phyloP scores from a whole-genome alignment of 2,113 vertebrate genomes.

The Cryptomyrus ogoouensis region DNA sequence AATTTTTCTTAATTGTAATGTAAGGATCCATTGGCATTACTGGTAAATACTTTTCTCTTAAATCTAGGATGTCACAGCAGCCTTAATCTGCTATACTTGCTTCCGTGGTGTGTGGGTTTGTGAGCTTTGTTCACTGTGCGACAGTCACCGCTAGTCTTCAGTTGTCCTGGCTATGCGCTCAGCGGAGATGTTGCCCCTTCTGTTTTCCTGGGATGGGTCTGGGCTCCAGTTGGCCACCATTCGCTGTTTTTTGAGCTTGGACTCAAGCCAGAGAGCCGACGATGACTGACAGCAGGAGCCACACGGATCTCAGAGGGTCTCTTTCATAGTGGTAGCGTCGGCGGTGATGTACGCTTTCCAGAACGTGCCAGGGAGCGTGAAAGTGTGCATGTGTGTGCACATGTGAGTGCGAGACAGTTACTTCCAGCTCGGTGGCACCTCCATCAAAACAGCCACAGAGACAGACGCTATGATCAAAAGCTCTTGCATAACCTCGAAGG shows the following conservation, averaged over 20 bases:
- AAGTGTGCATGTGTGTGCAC: background rate
- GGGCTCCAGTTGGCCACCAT: background rate
- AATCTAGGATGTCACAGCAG: background rate
- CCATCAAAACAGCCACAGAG: background rate
- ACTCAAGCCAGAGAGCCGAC: background rate
- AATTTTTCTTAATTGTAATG: background rate
- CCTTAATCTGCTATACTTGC: background rate
- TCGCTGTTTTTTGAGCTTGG: background rate
- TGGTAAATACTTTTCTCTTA: background rate
- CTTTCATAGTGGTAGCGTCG: background rate
- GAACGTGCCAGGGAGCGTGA: background rate
- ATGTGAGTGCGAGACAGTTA: background rate
- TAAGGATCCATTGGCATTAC: background rate
- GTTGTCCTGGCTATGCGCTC: background rate
- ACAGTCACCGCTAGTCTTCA: background rate
- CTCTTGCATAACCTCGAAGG: background rate
- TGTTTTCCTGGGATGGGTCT: background rate
- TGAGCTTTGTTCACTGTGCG: slow-evolving; percentile 1
- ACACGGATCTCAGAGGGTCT: background rate
- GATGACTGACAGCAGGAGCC: background rate
- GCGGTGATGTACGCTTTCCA: background rate
- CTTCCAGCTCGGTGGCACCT: background rate
- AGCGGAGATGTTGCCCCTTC: background rate
- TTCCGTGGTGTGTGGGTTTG: slow-evolving; percentile 5
- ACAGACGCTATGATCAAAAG: background rate